Conservation (phyloP, 2,888 invertebrate species). For the Lycaena phlaeas region DNA sequence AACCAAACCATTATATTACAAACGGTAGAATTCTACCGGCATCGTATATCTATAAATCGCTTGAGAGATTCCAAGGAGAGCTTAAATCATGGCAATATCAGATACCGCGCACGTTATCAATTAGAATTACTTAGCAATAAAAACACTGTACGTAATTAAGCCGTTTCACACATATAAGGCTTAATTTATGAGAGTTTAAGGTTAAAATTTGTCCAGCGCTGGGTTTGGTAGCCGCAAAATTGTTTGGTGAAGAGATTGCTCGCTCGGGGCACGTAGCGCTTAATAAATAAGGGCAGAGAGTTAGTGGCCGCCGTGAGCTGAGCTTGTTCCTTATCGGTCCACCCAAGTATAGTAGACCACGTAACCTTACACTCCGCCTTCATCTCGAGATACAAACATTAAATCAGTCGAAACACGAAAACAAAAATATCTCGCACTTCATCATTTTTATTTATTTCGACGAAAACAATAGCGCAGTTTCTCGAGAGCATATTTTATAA, state of each 20-base stretch:
- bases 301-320: constrained; percentile 48
- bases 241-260: constrained; percentile 34
- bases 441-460: constrained; percentile 16
- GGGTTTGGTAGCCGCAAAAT: constrained; percentile 22
- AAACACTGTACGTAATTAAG: constrained; percentile 13
- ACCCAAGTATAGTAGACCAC: constrained; percentile 37
- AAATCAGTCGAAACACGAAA: constrained; percentile 7
- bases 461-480: constrained; percentile 19
- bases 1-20: background rate
- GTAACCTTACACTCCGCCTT: constrained; percentile 50
- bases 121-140: constrained; percentile 42
- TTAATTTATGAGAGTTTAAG: constrained; percentile 19
- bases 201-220: constrained; percentile 23
- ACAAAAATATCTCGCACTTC: background rate
- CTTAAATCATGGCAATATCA: constrained; percentile 58
- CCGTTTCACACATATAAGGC: constrained; percentile 15
- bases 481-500: constrained; percentile 26
- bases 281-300: constrained; percentile 61
- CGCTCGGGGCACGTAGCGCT: constrained; percentile 56
- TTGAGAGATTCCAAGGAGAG: constrained; percentile 43
- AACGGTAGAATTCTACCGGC: constrained; percentile 16
- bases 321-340: constrained; percentile 53
- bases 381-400: constrained; percentile 22
- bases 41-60: constrained; percentile 40
- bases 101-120: constrained; percentile 60